Evolutionary conservation across 2,113 vertebrate genomes (phyloP).

Genomic region (Petroica traversi): DNA sequence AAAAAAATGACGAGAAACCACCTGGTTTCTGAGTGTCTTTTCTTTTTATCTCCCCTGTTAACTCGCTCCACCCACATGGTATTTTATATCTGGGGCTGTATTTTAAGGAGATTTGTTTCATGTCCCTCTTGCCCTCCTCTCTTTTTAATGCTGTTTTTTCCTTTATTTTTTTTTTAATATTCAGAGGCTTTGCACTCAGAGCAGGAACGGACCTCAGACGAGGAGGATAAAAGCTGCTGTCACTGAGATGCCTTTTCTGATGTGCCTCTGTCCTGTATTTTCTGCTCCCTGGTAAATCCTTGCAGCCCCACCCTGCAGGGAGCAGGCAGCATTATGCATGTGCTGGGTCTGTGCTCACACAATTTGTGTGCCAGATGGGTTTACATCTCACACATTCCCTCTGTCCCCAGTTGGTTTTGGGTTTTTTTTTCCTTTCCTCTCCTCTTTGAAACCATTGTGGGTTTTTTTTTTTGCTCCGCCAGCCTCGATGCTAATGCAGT

Average conservation of each 20-base stretch:
- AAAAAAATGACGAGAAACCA: not conserved
- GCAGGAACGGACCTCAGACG: conserved; percentile 20
- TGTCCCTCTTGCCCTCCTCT: conserved; percentile 32
- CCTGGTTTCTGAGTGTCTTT: not conserved
- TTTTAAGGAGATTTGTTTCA: conserved; percentile 35
- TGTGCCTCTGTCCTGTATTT: not conserved
- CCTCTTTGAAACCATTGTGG: conserved; percentile 2
- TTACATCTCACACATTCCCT: not conserved
- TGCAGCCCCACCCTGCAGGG: not conserved
- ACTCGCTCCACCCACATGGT: conserved; percentile 21
- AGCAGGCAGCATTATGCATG: not conserved
- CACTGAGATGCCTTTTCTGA: not conserved
- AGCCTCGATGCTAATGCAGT: conserved; percentile 65
- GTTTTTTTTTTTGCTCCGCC: conserved; percentile 31
- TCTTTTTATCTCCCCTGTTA: conserved; percentile 17
- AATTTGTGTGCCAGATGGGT: not conserved
- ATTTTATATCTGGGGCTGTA: conserved; percentile 62
- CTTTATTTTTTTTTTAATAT: not conserved
- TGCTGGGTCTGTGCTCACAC: not conserved
- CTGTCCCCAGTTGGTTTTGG: not conserved
- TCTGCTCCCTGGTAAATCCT: not conserved
- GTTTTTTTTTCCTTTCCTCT: not conserved
- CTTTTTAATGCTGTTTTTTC: not conserved
- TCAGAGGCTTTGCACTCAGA: conserved; percentile 61
- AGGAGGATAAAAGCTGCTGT: conserved; percentile 30